These are phyloP conservation scores for Drosophila mauritiana DNA, from an alignment of 1,140 invertebrate genomes.

Conservation along the genomic window DNA sequence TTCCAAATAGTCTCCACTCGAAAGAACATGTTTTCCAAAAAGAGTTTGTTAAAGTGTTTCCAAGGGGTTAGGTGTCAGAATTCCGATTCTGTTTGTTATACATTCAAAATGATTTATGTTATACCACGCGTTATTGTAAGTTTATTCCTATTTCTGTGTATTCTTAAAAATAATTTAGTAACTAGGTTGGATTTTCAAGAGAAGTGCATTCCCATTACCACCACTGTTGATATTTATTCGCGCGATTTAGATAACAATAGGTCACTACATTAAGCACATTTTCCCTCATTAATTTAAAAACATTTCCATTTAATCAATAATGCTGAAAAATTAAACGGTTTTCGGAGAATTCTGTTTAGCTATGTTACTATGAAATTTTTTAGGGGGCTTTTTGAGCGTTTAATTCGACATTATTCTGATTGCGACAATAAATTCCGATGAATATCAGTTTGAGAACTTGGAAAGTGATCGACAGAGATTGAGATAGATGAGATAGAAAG, in stretches of 20 bases:
- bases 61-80: neutral
- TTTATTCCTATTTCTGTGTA: too few species aligned
- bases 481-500: slow-evolving; percentile 3
- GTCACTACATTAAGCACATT: neutral
- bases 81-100: too few species aligned
- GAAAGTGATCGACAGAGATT: slow-evolving; percentile 29
- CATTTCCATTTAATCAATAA: neutral
- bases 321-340: neutral
- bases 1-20: neutral
- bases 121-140: too few species aligned
- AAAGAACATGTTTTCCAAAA: neutral
- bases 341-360: slow-evolving; percentile 4
- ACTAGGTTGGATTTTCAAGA: neutral
- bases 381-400: neutral
- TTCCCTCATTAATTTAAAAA: neutral
- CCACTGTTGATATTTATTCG: slow-evolving; percentile 37
- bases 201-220: slow-evolving; percentile 18
- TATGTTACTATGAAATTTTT: neutral
- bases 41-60: neutral
- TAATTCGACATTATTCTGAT: slow-evolving; percentile 39
- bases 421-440: slow-evolving; percentile 56
- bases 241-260: slow-evolving; percentile 1
- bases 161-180: neutral
- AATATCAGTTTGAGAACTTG: slow-evolving; percentile 38
- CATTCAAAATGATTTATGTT: too few species aligned